Evolutionary conservation across 1,140 invertebrate genomes (phyloP).

Genomic region (Octopus sinensis): DNA sequence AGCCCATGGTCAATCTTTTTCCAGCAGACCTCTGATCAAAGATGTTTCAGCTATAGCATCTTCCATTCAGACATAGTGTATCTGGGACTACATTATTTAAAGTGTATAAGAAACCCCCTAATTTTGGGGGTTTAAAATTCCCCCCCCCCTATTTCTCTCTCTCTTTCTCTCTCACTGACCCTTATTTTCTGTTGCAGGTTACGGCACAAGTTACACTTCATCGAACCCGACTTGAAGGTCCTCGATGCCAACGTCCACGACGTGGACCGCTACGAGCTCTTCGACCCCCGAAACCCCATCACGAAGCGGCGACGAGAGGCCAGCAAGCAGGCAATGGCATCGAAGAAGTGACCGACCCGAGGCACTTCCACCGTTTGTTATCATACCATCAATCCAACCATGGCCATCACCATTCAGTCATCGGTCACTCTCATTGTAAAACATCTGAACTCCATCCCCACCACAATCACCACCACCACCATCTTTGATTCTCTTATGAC

Average conservation of each 20-base stretch:
- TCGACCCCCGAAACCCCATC: conserved; percentile 90
- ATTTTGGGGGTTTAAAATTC: too few species aligned
- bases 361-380: not conserved
- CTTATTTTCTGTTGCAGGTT: conserved; percentile 64
- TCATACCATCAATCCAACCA: not conserved
- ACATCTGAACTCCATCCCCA: too few species aligned
- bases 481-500: not conserved
- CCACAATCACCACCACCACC: not conserved
- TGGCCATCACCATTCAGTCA: not conserved
- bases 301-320: conserved; percentile 81
- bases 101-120: too few species aligned
- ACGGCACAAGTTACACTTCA: conserved; percentile 75
- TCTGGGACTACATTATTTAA: too few species aligned
- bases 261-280: conserved; percentile 94
- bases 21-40: too few species aligned
- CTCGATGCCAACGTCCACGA: conserved; percentile 83
- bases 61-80: too few species aligned
- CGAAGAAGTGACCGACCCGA: conserved; percentile 19
- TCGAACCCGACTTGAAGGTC: conserved; percentile 78
- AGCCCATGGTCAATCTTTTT: too few species aligned
- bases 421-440: not conserved
- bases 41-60: too few species aligned
- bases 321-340: conserved; percentile 47
- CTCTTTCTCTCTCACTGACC: not conserved
- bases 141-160: not conserved